phyloP scores from a whole-genome alignment of 2,113 vertebrate genomes.

The Cepphus grylle region DNA sequence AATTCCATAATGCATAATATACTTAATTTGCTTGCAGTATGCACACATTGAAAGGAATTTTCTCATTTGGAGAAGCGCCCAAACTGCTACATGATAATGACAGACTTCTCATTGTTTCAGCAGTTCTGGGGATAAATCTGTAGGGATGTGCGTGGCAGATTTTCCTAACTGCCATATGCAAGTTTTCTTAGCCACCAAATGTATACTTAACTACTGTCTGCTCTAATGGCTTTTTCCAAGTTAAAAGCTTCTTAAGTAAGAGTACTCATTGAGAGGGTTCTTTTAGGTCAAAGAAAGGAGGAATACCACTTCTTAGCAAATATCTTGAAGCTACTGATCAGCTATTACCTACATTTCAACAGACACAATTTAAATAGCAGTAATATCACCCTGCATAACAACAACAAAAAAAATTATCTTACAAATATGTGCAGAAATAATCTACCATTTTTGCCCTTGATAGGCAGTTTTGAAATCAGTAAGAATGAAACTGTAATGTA shows the following conservation, averaged over 20 bases:
- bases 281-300: background rate
- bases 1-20: background rate
- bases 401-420: background rate
- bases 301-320: background rate
- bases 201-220: background rate
- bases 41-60: background rate
- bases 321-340: background rate
- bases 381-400: background rate
- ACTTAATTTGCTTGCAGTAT: background rate
- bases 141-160: background rate
- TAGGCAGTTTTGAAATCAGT: background rate
- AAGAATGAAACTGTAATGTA: background rate
- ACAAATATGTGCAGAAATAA: background rate
- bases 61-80: background rate
- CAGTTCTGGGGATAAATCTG: background rate
- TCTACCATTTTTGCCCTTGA: background rate
- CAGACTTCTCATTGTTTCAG: background rate
- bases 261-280: background rate
- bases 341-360: background rate
- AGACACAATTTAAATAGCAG: background rate
- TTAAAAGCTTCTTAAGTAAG: background rate
- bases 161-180: background rate
- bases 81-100: background rate
- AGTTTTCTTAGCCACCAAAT: background rate
- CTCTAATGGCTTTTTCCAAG: background rate